Base-by-base conservation (phyloP, 2,797 vertebrate species). In the Sciurus vulgaris region DNA sequence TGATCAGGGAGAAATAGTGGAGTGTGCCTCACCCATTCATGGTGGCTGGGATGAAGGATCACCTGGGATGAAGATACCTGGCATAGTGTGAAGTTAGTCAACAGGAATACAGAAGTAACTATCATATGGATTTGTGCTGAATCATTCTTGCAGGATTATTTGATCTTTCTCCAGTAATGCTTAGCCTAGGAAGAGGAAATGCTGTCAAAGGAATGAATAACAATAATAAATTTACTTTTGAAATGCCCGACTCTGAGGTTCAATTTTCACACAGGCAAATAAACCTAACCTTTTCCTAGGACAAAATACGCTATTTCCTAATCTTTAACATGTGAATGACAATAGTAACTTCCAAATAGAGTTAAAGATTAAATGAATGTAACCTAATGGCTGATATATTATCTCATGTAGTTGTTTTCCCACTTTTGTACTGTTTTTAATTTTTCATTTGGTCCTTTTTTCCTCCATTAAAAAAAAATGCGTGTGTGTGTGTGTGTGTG, bases 121-220 rank as follows among this genome's bases (percentile, higher is more conserved):
- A 33, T n/a, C 93, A 49, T 8, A 76, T 59, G 28, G 51, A 93
- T 69, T 74, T 94, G 33, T 44, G 24, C 30, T 69, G 26, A 79
- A 59, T 95, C n/a, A 7, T 85, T 81, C 73, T n/a, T 93, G 44
- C 13, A 86, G 7, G n/a, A 72, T 94, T 73, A 86, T 73, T 88
- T 86, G 33, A 73, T 70, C 9, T 74, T 78, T 95, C 38, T 84
- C 56, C 15, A 69, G 33, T n/a, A 69, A 85, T 59, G 28, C 41
- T 94, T 79, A 92, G 30, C 44, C 33, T 65, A 63, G 33, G 41
- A 79, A 79, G 65, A 72, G n/a, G 56, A 91, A 93, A 89, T 59
- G 1, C 11, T 30, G 24, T 69, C 51, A 85, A 70, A 77, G 20
- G 51, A 76, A 79, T 82, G 77, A 88, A 77, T 33, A 88, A 4